Base-by-base conservation (phyloP, 2,113 vertebrate genomes). In the Rhynchopsitta pachyrhyncha region DNA sequence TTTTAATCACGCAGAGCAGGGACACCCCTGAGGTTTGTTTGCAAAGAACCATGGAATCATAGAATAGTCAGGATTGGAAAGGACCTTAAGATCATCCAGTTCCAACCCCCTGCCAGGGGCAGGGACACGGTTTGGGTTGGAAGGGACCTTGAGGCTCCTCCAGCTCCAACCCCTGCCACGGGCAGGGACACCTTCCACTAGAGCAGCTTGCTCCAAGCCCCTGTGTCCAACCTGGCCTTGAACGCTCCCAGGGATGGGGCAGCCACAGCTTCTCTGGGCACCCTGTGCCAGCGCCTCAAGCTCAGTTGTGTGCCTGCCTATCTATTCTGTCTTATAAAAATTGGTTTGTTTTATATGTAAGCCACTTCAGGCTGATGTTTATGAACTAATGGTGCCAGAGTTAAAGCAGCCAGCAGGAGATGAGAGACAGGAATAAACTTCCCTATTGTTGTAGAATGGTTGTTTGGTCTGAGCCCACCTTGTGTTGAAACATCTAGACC, bases 21-120 rank as follows among this genome's bases (percentile, higher is more conserved):
- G 28, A 28, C 25, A 3, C 0, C 0, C 0, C 86, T 27, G 27
- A 33, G 55, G 33, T 82, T 57, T 33, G 27, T 7, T 37, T 31
- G 39, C 53, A 23, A n/a, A 23, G 20, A 59, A 9, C 19, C 53
- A 55, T n/a, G 55, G 46, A 47, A 47, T 47, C 44, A 44, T 44
- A 44, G 55, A 57, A 57, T 57, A 20, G 8, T n/a, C 22, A 22
- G 31, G 31, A 33, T 57, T 57, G 13, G 31, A 57, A 44, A 44
- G 44, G 44, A 18, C 44, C 44, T 44, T 44, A 44, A 44, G 44
- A 44, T 44, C 44, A 44, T 44, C 44, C 44, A 44, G 44, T 44
- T 44, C 44, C 8, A 44, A 18, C 8, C 44, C 44, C 17, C 8
- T 44, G 44, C 44, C 44, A 44, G 44, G 44, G 44, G 44, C 44